Evolutionary conservation across 2,797 vertebrate genomes (phyloP), one percentile per base, ranked within the genome.

Genomic region (Kryptopterus vitreolus): DNA sequence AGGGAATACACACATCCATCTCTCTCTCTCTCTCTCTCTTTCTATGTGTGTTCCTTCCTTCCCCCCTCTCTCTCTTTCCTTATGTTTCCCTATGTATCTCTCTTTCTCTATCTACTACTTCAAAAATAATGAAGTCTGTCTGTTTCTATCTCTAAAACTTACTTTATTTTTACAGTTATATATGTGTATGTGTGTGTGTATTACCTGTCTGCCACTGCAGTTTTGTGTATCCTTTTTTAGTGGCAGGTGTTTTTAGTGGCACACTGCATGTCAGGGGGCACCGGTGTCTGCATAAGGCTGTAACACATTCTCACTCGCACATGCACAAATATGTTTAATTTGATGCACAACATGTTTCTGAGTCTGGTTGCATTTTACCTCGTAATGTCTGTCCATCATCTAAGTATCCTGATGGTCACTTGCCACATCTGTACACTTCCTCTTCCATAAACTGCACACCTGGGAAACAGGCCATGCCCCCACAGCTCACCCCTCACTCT

Each of bases 191-290:
- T n/a, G n/a, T n/a, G n/a, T n/a, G 48, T 12, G 48, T 7, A 15
- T n/a, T 2, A 94, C 92, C 92, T 75, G 86, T 90, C 83, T 88
- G 85, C 55, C 93, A 94, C 84, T 89, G 84, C 0, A 53, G 22
- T 2, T 92, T 92, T 0, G 84, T 77, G 85, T 90, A 94, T 61
- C 92, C 93, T 4, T 80, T 90, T 93, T 80, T 93, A 94, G 80
- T 89, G 91, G 58, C 93, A 94, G 0, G 90, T 91, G 43, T 94
- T 91, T 0, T 92, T 93, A 0, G 89, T 91, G 0, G 89, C 90
- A 24, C 93, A 94, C 86, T 88, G 90, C 92, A 94, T 93, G 89
- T 94, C 80, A 83, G 87, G 0, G 92, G 91, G 35, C 93, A 94
- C 0, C 82, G 38, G 3, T 89, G 89, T 33, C 90, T 92, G 89